These are phyloP conservation scores for Baccha elongata DNA, from an alignment of 2,888 invertebrate genomes.

Conservation along the genomic window DNA sequence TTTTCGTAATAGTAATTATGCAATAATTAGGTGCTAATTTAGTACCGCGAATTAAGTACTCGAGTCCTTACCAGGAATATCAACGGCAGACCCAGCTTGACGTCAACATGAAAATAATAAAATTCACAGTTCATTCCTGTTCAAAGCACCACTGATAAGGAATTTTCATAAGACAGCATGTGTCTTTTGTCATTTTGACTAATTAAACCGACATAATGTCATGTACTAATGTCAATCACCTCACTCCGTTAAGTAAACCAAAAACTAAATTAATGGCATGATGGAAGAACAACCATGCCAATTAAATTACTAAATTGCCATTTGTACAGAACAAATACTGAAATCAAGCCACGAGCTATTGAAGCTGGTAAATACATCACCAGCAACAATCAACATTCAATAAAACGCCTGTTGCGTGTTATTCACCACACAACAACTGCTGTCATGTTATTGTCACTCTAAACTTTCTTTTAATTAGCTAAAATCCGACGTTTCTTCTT, in stretches of 20 bases:
- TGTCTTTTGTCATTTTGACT: slow-evolving; percentile 38
- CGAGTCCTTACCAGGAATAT: no score
- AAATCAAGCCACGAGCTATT: no score
- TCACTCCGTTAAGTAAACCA: slow-evolving; percentile 13
- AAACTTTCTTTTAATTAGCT: slow-evolving; percentile 64
- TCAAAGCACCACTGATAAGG: background rate
- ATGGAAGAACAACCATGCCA: slow-evolving; percentile 43
- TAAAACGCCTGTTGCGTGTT: slow-evolving; percentile 49
- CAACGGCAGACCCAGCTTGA: no score
- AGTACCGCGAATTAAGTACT: no score
- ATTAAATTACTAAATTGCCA: slow-evolving; percentile 58
- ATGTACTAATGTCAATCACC: slow-evolving; percentile 69
- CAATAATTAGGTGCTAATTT: no score
- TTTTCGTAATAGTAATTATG: no score
- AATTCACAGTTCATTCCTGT: background rate
- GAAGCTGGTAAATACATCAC: slow-evolving; percentile 21
- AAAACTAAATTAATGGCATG: slow-evolving; percentile 9
- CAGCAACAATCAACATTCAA: slow-evolving; percentile 16
- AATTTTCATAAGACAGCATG: background rate
- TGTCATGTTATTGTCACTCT: slow-evolving; percentile 59
- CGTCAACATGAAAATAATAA: no score
- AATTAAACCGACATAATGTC: slow-evolving; percentile 66
- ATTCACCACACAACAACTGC: slow-evolving; percentile 22
- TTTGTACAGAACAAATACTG: slow-evolving; percentile 41
- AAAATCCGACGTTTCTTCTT: slow-evolving; percentile 53